Evolutionary conservation across 2,797 vertebrate species (phyloP), one percentile per base, ranked within the genome.

Genomic region (Chromis chromis): DNA sequence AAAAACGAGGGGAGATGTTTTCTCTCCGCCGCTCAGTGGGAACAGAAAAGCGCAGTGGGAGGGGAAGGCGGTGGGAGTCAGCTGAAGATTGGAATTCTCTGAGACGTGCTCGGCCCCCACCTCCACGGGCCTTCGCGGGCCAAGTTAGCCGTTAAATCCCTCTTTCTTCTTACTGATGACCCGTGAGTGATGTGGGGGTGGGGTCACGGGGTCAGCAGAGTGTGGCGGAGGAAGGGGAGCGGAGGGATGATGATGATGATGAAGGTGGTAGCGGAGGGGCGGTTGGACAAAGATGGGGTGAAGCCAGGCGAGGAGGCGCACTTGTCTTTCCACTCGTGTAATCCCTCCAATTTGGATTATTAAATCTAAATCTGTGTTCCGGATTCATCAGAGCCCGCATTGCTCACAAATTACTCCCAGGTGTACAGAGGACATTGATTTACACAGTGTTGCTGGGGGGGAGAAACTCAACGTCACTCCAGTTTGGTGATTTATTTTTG

Each of bases 81-180:
- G 69, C 78, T 74, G 83, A 83, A 82, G 82, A 74, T 54, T 86
- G 83, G 76, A 89, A 86, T 88, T 86, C 72, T 82, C 75, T 14
- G 31, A 90, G 84, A 79, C n/a, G 10, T 73, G 84, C 76, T 78
- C n/a, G 4, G 60, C 76, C 83, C 85, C 84, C 64, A 39, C 76
- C 85, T 86, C 74, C 50, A 55, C 25, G 42, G 68, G 66, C 78
- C 87, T 70, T 82, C 84, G 57, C n/a, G 58, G 66, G 73, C 87
- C 82, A 89, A 91, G 83, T 89, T 92, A 87, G 83, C 91, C 88
- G 89, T 93, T 93, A 92, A 91, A 92, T 89, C 84, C 81, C 60
- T 75, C 84, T 92, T 92, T 91, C 79, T 92, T 91, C 86, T 88
- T 79, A 81, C 84, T 86, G 91, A 83, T 92, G 92, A 94, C 89